These are phyloP conservation scores for Sycobia sp. DNA, from an alignment of 1,140 invertebrate species.

Conservation along the genomic window DNA sequence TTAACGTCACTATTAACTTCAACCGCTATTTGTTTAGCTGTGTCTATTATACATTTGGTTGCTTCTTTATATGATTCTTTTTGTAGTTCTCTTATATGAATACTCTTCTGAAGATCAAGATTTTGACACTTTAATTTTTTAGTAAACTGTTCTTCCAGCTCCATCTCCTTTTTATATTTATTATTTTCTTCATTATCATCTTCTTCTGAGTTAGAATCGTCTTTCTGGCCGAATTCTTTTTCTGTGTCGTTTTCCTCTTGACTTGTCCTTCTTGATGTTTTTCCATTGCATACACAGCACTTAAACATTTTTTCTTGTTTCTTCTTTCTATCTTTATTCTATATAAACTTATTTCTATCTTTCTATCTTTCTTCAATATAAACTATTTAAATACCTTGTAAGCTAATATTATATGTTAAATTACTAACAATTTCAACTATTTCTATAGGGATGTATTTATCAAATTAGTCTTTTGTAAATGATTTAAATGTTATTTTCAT, in stretches of 20 bases:
- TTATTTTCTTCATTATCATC: not conserved
- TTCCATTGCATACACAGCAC: constrained; percentile 56
- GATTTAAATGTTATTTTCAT: too few relatives aligned
- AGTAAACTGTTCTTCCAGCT: constrained; percentile 21
- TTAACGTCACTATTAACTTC: constrained; percentile 37
- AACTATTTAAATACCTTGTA: too few relatives aligned
- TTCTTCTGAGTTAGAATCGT: not conserved
- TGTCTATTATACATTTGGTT: constrained; percentile 16
- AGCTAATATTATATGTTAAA: too few relatives aligned
- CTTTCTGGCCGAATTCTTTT: constrained; percentile 12
- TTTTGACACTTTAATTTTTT: constrained; percentile 33
- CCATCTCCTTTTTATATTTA: constrained; percentile 23
- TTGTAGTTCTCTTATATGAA: not conserved
- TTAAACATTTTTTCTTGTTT: constrained; percentile 54
- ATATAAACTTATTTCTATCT: too few relatives aligned
- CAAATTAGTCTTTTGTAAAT: too few relatives aligned
- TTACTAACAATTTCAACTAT: too few relatives aligned
- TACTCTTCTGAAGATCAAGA: not conserved
- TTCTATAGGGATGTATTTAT: too few relatives aligned
- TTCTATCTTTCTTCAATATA: too few relatives aligned
- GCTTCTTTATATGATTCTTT: not conserved
- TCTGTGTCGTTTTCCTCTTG: constrained; percentile 28
- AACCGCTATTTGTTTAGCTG: constrained; percentile 1
- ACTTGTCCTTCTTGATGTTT: constrained; percentile 29
- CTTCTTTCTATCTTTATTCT: too few relatives aligned